Conservation (phyloP, 2,797 vertebrate genomes). For the Dromococcyx pavoninus region DNA sequence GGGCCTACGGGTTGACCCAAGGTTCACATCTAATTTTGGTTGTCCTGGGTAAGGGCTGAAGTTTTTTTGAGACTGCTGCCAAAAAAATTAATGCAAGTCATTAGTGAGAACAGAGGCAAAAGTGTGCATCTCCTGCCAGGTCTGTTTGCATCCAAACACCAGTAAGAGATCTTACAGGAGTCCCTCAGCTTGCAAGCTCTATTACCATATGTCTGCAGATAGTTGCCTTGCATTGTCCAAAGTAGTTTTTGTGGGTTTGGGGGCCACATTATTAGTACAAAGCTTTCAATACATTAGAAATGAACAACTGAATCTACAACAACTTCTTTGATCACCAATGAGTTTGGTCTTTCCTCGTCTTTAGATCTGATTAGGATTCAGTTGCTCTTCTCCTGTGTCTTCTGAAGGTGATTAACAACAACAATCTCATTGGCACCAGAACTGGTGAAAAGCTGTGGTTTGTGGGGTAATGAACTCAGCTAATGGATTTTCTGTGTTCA, state of each 20-base stretch:
- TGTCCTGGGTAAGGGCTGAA: neutral
- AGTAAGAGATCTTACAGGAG: neutral
- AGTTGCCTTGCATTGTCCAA: neutral
- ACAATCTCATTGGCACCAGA: neutral
- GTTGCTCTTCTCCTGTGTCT: neutral
- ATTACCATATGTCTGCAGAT: fast-evolving
- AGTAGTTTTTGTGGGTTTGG: neutral
- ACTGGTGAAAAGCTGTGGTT: neutral
- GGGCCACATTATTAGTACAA: fast-evolving
- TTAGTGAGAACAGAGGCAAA: neutral
- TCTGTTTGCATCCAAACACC: too few species aligned
- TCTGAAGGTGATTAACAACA: neutral
- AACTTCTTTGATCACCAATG: neutral
- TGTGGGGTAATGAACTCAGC: neutral
- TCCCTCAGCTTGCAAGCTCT: neutral
- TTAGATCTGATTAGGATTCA: neutral
- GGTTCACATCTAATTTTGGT: fast-evolving
- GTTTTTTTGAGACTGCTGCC: neutral
- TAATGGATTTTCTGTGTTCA: neutral
- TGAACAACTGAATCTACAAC: neutral
- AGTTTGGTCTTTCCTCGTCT: neutral
- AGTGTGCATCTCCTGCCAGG: neutral
- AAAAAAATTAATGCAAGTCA: neutral
- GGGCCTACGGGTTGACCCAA: fast-evolving
- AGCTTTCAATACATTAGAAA: fast-evolving